Conservation (phyloP, 1,140 invertebrate species). For the Drosophila burlai region DNA sequence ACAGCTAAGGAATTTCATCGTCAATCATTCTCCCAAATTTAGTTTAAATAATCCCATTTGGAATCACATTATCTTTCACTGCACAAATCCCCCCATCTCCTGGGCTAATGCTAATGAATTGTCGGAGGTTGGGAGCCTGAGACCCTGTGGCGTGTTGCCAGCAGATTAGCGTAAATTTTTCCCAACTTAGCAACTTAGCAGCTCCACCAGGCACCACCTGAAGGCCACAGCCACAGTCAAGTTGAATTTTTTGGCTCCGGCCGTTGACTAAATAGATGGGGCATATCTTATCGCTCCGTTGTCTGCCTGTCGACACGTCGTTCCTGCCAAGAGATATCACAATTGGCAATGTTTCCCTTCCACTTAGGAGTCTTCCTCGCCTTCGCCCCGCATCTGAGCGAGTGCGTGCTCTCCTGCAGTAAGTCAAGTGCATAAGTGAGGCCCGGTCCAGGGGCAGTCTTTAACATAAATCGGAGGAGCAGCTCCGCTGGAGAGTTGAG, state of each 20-base stretch:
- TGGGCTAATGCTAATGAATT: conserved; percentile 57
- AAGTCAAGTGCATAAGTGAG: conserved; percentile 53
- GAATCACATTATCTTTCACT: conserved; percentile 2
- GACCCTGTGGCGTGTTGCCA: conserved; percentile 70
- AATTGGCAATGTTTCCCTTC: conserved; percentile 52
- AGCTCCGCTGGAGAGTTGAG: conserved; percentile 26
- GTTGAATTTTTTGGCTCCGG: conserved; percentile 37
- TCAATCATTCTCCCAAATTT: background rate
- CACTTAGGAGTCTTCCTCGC: conserved; percentile 1
- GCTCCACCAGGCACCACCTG: conserved; percentile 31
- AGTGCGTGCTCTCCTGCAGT: conserved; percentile 67
- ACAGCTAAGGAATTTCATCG: background rate
- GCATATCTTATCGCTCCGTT: conserved; percentile 74
- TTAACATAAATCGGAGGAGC: conserved; percentile 51
- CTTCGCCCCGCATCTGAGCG: background rate
- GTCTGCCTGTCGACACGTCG: conserved; percentile 77
- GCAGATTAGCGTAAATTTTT: conserved; percentile 72
- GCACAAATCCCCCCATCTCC: conserved; percentile 1
- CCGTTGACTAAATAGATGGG: conserved; percentile 74
- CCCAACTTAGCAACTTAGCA: conserved; percentile 41
- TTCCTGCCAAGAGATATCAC: conserved; percentile 71
- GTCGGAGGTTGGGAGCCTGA: conserved; percentile 36
- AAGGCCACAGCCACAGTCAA: conserved; percentile 34
- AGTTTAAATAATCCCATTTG: background rate
- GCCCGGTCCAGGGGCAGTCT: conserved; percentile 33